These are phyloP conservation scores for Cottus gobio DNA, from an alignment of 2,113 vertebrate species.

Conservation along the genomic window DNA sequence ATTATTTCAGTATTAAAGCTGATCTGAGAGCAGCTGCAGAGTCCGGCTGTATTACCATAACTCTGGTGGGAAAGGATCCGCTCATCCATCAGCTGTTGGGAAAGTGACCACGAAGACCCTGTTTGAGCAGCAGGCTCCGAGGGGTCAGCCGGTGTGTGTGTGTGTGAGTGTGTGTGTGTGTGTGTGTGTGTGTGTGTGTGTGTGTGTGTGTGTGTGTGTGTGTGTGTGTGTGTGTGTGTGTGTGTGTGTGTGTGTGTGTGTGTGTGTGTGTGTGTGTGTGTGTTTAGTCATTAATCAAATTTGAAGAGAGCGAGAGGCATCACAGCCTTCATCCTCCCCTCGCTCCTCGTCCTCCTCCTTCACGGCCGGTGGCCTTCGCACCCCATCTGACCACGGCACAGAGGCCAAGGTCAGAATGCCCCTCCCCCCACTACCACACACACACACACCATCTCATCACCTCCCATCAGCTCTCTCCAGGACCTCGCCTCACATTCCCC, in stretches of 20 bases:
- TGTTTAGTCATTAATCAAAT: conserved; percentile 80
- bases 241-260: conserved; percentile 35
- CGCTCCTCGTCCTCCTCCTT: conserved; percentile 54
- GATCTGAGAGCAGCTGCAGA: conserved; percentile 51
- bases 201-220: conserved; percentile 34
- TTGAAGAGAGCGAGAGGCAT: conserved; percentile 64
- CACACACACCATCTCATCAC: conserved; percentile 15
- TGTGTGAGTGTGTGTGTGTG: conserved; percentile 44
- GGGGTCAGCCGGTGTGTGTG: conserved; percentile 59
- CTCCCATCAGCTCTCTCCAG: too few species aligned
- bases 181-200: conserved; percentile 27
- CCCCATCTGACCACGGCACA: conserved; percentile 78
- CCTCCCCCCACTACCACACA: conserved; percentile 11
- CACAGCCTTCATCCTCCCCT: conserved; percentile 59
- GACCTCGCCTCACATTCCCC: conserved; percentile 75
- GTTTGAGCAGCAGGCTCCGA: conserved; percentile 59
- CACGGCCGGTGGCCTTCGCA: conserved; percentile 67
- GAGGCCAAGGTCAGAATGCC: conserved; percentile 82
- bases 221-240: conserved; percentile 41
- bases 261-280: conserved; percentile 33
- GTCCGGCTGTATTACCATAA: conserved; percentile 61
- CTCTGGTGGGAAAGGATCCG: conserved; percentile 68
- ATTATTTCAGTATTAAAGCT: too few species aligned
- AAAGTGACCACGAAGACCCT: conserved; percentile 71
- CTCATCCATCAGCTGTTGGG: conserved; percentile 74